Conservation (phyloP, 2,113 vertebrate genomes). For the Gymnorhina tibicen region DNA sequence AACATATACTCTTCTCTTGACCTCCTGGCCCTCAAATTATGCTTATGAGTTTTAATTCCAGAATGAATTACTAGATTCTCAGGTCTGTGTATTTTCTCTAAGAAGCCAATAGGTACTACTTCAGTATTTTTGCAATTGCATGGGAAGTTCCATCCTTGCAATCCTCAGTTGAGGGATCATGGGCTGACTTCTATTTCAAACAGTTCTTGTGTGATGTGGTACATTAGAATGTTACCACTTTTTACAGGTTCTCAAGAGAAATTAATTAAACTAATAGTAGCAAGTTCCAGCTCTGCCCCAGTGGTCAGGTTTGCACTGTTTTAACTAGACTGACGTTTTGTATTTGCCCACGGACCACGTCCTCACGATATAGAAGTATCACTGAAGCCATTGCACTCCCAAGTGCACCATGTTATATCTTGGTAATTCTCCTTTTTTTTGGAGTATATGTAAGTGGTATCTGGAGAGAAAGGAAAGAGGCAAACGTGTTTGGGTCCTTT, state of each 20-base stretch:
- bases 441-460: background rate
- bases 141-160: background rate
- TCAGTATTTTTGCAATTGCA: background rate
- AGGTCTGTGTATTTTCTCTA: background rate
- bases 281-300: background rate
- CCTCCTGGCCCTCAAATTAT: background rate
- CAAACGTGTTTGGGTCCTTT: background rate
- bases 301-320: background rate
- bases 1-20: background rate
- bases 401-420: background rate
- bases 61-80: background rate
- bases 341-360: background rate
- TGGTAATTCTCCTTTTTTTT: background rate
- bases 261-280: background rate
- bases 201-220: background rate
- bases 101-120: background rate
- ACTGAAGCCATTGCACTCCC: background rate
- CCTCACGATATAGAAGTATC: background rate
- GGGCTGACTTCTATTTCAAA: background rate
- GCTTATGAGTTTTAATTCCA: background rate
- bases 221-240: background rate
- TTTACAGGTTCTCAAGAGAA: background rate
- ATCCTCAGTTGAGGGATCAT: background rate
- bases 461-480: background rate
- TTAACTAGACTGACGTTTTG: background rate